Base-by-base conservation (phyloP, 1,140 invertebrate species). In the Zaprionus ornatus region DNA sequence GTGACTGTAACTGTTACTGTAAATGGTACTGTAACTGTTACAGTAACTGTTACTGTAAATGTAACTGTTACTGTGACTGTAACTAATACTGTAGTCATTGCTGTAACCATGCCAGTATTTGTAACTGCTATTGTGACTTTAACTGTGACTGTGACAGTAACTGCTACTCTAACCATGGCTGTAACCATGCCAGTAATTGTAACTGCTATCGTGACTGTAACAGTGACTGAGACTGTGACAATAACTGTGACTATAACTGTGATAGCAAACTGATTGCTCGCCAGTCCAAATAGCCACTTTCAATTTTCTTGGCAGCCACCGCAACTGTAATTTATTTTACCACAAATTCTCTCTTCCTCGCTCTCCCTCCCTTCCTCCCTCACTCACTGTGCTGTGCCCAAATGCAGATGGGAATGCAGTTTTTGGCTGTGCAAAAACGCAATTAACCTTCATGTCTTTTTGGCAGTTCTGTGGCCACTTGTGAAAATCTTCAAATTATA, bases 361-460 rank as follows among this genome's bases (percentile, higher is more conserved):
- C n/a, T 2, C 52, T 5, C 5, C 4, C 50, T 50, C 10, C 23
- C 12, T 21, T 5, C 0, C n/a, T 17, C 6, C 2, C 40, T 19
- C 13, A 1, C 17, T 19, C 40, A 10, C 0, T 45, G 4, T 23
- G 9, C 13, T 50, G 10, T 50, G 45, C 70, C 40, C 62, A 25
- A 57, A 60, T 71, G 60, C 52, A 65, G 50, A 72, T 32, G 63
- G 32, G 13, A 21, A 57, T 45, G 45, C 12, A 35, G 61, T 64
- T 65, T 63, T 27, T 54, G 48, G 79, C 79, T 27, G 60, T 68
- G 54, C 79, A 83, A 80, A 85, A 84, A 72, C 45, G 76, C 85
- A 88, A 90, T 90, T 90, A 90, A 90, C 85, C 85, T 90, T 90
- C 85, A 85, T 90, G 85, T 90, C 75, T 74, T 90, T 88, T 90